Conservation (phyloP, 2,113 vertebrate genomes). For the Diadophis punctatus region DNA sequence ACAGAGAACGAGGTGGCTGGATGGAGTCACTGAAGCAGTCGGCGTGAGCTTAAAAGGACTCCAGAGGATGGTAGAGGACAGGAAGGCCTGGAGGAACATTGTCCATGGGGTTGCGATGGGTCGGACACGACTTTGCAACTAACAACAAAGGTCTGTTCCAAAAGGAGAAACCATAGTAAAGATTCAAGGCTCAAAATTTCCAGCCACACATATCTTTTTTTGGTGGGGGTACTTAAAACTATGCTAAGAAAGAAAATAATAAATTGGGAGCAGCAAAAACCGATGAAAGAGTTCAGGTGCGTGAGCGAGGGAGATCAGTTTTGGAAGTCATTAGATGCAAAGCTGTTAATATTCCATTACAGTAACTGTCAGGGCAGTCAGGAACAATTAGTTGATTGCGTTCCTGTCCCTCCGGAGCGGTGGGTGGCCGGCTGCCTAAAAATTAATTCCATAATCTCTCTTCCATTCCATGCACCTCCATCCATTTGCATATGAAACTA, state of each 20-base stretch:
- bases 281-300: neutral
- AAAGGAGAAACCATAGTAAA: slow-evolving; percentile 7
- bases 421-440: slow-evolving; percentile 49
- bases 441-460: slow-evolving; percentile 56
- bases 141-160: too few relatives aligned
- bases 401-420: slow-evolving; percentile 58
- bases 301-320: slow-evolving; percentile 22
- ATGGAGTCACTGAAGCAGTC: too few relatives aligned
- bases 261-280: slow-evolving; percentile 40
- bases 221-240: neutral
- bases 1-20: too few relatives aligned
- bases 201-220: too few relatives aligned
- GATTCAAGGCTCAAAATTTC: slow-evolving; percentile 13
- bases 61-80: too few relatives aligned
- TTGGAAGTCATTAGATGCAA: slow-evolving; percentile 62
- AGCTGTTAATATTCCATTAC: slow-evolving; percentile 58
- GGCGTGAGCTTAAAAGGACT: too few relatives aligned
- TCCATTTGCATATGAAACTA: slow-evolving; percentile 56
- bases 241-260: slow-evolving; percentile 45
- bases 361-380: slow-evolving; percentile 56
- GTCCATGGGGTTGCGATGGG: too few relatives aligned
- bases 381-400: slow-evolving; percentile 59
- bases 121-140: too few relatives aligned
- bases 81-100: too few relatives aligned
- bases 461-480: slow-evolving; percentile 51